Evolutionary conservation across 2,888 invertebrate genomes (phyloP), one percentile per base, ranked within the genome.

Genomic region (Pinctada fucata): DNA sequence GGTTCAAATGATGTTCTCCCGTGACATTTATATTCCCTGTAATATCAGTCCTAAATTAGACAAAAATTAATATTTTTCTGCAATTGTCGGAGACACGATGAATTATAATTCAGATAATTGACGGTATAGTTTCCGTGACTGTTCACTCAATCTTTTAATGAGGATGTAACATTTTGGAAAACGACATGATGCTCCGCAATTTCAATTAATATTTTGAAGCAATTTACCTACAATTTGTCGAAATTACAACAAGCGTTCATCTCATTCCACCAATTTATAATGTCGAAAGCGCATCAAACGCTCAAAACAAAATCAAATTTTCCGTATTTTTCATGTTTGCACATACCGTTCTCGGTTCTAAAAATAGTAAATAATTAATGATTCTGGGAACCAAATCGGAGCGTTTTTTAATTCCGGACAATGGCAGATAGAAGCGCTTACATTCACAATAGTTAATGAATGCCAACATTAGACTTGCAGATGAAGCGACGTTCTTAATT

Each of bases 131-230:
- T 10, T 58, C 58, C 58, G 58, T 10, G 13, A 58, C 6, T 13
- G 58, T 10, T 6, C 8, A 58, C 58, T 10, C 8, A 13, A 58
- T 58, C 8, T 58, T 58, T 58, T 58, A 58, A 58, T 58, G 58
- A 58, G 58, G 58, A 58, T 58, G 13, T 10, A 10, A 13, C 58
- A 58, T 6, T 58, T 58, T 58, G 58, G 31, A 58, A 58, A 58
- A 58, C 58, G 58, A 58, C 58, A 31, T 31, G 31, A 31, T 31
- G 31, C 31, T 31, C 31, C 31, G 31, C 31, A 31, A 10, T 6
- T 58, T 58, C 58, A 58, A 58, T 58, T 58, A 58, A 58, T 58
- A 58, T 58, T 58, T 58, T 58, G 58, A 10, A 13, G 58, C 58
- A 58, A 58, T 58, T 58, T 58, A 58, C 13, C 13, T 58, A 58